Evolutionary conservation across 2,888 invertebrate genomes (phyloP), one percentile per base, ranked within the genome.

Genomic region (Amblyjoppa proteus): DNA sequence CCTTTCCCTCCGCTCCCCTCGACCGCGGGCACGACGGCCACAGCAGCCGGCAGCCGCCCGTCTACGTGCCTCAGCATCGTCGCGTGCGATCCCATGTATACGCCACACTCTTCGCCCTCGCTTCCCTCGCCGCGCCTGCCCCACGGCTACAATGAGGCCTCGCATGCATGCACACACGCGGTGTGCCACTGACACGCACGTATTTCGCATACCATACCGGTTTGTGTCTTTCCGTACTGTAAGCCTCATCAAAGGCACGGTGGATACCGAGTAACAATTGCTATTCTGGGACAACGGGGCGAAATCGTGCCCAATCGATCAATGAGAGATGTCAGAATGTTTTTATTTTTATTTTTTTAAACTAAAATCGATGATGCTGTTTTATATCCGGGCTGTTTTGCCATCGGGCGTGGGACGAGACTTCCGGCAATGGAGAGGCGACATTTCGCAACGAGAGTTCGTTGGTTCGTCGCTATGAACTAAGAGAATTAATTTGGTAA

Each of bases 181-280:
- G 76, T 77, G 75, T 82, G 68, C 82, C 85, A 85, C 79, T 85
- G 82, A 69, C 83, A 84, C 82, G 83, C 83, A 79, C 77, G 73
- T 80, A 73, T 64, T 69, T 68, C 75, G 69, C 75, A 45, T 41
- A 83, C 38, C 73, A 68, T 76, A 56, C 77, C 75, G 61, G 28
- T 56, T 73, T 51, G 45, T 56, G 70, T 84, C 28, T 61, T 20
- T 78, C 31, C 58, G 74, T 51, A 58, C 34, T 49, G 9, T 28
- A 38, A 73, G 61, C 45, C 83, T 70, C 49, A 3, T 16, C 53
- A 16, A 56, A 2, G 34, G 31, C 34, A 53, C 71, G 53, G 31
- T 4, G 16, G 7, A 70, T 20, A 20, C 20, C 53, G 20, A 7
- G 7, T 3, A n/a, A 56, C 53, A 56, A 56, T 34, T 16, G 28